Percentiles rank a stretch among this genome's conserved stretches.
phyloP scores from a whole-genome alignment of 1,140 invertebrate species.

The Halyomorpha halys region DNA sequence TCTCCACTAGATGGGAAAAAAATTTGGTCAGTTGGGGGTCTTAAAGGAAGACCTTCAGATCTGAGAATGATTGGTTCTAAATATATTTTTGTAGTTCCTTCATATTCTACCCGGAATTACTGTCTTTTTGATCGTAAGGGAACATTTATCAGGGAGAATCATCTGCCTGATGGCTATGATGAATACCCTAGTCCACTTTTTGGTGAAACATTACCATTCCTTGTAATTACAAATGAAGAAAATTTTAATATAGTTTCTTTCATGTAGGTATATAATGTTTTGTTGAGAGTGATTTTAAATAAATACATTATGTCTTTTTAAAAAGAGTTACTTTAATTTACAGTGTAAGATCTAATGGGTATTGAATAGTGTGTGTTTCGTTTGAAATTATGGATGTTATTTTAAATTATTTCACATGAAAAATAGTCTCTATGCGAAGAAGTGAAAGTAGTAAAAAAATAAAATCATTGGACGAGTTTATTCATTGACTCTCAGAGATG shows the following conservation, averaged over 20 bases:
- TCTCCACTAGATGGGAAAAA: neutral
- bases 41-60: neutral
- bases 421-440: no score
- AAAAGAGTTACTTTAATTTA: no score
- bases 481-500: no score
- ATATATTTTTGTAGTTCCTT: constrained; percentile 12
- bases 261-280: neutral
- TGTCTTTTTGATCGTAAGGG: constrained; percentile 3
- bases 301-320: no score
- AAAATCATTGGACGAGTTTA: no score
- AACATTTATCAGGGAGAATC: neutral
- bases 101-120: neutral
- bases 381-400: no score
- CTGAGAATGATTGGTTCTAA: neutral
- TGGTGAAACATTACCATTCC: constrained; percentile 7
- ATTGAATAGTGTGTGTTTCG: no score
- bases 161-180: neutral
- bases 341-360: no score
- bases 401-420: no score
- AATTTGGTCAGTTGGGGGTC: neutral
- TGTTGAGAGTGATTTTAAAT: no score
- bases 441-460: no score
- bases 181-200: constrained; percentile 8
- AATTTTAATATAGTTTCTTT: constrained; percentile 10
- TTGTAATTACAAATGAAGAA: constrained; percentile 8